Percentiles rank a stretch among this genome's conserved stretches.
phyloP scores from a whole-genome alignment of 2,113 vertebrate species.

The Scatophagus argus region DNA sequence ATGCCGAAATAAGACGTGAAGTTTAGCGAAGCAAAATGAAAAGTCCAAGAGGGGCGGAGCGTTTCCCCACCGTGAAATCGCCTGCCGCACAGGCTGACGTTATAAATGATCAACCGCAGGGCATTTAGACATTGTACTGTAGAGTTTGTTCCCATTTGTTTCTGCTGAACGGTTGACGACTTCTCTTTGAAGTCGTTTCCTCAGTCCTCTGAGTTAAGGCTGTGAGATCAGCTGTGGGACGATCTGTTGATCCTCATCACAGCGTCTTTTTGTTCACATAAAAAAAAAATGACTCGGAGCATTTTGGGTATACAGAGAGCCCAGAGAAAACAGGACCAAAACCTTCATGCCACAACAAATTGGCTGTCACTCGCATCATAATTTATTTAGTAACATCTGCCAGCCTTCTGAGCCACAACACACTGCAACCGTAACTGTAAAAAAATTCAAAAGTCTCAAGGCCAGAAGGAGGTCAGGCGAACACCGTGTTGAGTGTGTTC shows the following conservation, averaged over 20 bases:
- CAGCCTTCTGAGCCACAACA: background rate
- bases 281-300: constrained; percentile 21
- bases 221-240: constrained; percentile 37
- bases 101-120: constrained; percentile 36
- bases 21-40: constrained; percentile 9
- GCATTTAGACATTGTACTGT: constrained; percentile 32
- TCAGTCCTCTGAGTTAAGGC: constrained; percentile 49
- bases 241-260: background rate
- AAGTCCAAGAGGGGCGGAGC: background rate
- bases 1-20: background rate
- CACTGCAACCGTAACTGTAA: background rate
- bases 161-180: constrained; percentile 18
- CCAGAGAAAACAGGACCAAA: constrained; percentile 2
- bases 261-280: constrained; percentile 7
- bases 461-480: constrained; percentile 39
- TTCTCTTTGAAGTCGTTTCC: constrained; percentile 10
- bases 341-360: constrained; percentile 31
- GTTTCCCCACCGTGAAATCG: constrained; percentile 7
- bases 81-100: background rate
- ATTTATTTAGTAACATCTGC: background rate
- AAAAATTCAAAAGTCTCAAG: constrained; percentile 35
- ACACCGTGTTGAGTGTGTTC: constrained; percentile 9
- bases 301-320: background rate
- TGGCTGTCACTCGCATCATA: background rate
- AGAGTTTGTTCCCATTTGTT: constrained; percentile 18